Conservation (phyloP, 2,113 vertebrate species). For the Dasypus novemcinctus region DNA sequence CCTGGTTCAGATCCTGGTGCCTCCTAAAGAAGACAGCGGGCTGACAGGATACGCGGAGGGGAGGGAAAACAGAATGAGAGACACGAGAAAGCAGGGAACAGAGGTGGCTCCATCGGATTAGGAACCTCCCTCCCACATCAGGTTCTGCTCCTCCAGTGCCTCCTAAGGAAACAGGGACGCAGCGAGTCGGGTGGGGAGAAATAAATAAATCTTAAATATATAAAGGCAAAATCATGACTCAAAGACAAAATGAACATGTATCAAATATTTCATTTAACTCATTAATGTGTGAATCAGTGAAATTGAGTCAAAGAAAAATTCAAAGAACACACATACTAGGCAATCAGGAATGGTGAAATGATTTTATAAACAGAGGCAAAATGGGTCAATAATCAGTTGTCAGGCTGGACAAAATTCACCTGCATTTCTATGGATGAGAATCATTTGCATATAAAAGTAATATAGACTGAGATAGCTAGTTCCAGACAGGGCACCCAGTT, state of each 20-base stretch:
- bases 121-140: too few relatives aligned
- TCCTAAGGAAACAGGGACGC: too few relatives aligned
- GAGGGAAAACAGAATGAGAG: too few relatives aligned
- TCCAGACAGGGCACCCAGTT: neutral
- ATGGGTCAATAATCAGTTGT: neutral
- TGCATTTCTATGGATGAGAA: neutral
- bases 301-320: neutral
- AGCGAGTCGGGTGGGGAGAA: too few relatives aligned
- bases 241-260: neutral
- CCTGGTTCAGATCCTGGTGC: too few relatives aligned
- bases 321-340: neutral
- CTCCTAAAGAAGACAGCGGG: too few relatives aligned
- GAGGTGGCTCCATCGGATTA: too few relatives aligned
- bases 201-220: too few relatives aligned
- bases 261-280: neutral
- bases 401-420: neutral
- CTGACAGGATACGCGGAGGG: too few relatives aligned
- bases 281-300: neutral
- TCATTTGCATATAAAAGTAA: neutral
- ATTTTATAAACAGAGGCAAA: neutral
- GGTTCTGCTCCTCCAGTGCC: too few relatives aligned
- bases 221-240: conserved; percentile 17
- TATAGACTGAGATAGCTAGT: neutral
- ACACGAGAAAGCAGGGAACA: too few relatives aligned
- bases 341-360: neutral